These are phyloP conservation scores for Pterois miles DNA, from an alignment of 2,797 vertebrate genomes.

Conservation along the genomic window DNA sequence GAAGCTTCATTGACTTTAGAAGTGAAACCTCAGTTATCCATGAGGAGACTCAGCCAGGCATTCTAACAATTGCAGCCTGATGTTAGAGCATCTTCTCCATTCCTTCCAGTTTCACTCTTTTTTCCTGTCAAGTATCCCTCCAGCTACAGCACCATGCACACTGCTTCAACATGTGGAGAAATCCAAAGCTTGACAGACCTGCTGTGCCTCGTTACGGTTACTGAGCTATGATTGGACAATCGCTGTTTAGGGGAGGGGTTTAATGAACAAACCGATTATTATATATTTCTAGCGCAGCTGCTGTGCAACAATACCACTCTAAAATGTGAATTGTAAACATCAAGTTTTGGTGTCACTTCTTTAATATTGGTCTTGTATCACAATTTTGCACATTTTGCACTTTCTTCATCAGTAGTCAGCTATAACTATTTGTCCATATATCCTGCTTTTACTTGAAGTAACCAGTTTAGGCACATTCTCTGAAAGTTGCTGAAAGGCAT, in stretches of 20 bases:
- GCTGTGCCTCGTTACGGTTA: background rate
- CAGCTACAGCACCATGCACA: background rate
- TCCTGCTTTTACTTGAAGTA: conserved; percentile 1
- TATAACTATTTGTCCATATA: background rate
- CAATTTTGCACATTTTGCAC: background rate
- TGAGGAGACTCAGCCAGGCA: background rate
- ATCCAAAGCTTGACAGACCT: background rate
- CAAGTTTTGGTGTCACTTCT: background rate
- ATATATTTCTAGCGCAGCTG: background rate
- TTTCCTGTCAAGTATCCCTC: background rate
- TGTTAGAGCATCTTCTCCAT: background rate
- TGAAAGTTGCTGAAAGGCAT: conserved; percentile 2
- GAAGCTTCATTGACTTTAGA: too few relatives aligned
- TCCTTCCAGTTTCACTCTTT: background rate
- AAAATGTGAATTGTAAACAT: background rate
- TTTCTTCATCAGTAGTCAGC: background rate
- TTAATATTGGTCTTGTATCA: background rate
- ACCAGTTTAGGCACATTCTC: background rate
- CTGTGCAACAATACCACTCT: background rate
- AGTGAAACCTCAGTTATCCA: background rate
- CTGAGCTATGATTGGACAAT: background rate
- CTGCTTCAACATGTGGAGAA: background rate
- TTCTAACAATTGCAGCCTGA: background rate
- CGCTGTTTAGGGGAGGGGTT: background rate
- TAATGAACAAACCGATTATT: background rate